Percentiles rank a stretch among this genome's conserved stretches.
Conservation (phyloP, 2,113 vertebrate species). For the Chaenocephalus aceratus region DNA sequence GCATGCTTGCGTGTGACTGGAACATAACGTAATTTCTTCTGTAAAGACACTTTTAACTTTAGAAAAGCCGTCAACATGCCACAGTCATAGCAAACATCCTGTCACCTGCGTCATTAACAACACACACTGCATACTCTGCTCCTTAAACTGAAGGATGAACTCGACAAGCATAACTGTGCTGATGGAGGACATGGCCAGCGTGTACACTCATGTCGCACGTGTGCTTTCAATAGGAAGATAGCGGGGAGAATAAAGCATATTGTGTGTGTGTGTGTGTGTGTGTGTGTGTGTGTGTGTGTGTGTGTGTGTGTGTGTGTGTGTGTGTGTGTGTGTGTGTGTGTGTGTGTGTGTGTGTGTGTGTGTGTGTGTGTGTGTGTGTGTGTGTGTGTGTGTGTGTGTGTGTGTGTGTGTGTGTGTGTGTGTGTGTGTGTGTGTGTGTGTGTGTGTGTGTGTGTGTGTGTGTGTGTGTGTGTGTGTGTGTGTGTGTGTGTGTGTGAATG, state of each 20-base stretch:
- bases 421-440: constrained; percentile 4
- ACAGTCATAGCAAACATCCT: not conserved
- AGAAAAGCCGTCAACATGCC: not conserved
- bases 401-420: not conserved
- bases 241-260: constrained; percentile 4
- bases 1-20: not conserved
- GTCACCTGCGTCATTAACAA: constrained; percentile 14
- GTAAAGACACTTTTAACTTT: not conserved
- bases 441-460: constrained; percentile 13
- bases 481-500: constrained; percentile 3
- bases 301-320: constrained; percentile 3
- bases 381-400: not conserved
- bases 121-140: not conserved
- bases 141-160: constrained; percentile 13
- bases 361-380: constrained; percentile 4
- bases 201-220: constrained; percentile 30
- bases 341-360: constrained; percentile 8
- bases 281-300: constrained; percentile 3
- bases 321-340: not conserved
- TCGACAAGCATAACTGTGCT: not conserved
- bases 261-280: constrained; percentile 9
- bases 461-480: constrained; percentile 4
- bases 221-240: constrained; percentile 35
- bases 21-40: not conserved
- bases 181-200: constrained; percentile 10